Base-by-base conservation (phyloP, 2,888 invertebrate species). In the Nasonia oneida region DNA sequence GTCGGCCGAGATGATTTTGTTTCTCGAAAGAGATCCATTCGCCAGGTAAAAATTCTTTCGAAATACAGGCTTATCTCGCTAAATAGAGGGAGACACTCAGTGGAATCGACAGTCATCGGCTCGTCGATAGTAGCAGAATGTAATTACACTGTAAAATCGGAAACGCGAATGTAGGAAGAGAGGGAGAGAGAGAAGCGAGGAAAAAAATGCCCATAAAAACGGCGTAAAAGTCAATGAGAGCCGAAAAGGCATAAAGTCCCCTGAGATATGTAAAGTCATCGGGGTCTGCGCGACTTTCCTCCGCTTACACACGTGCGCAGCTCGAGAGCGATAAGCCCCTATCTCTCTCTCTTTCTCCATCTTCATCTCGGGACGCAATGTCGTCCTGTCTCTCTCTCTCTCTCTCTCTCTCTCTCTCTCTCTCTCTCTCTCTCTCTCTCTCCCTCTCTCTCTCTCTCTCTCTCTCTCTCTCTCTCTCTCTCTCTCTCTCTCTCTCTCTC, bases 141-240 rank as follows among this genome's bases (percentile, higher is more conserved):
- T 84, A 84, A 86, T 86, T 86, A 84, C 78, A 76, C 81, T 82
- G 79, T 82, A 82, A 87, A 82, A 87, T 87, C 53, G 79, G 71
- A 87, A 84, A 84, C 42, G 77, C 81, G 84, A 78, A 86, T n/a
- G 74, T 14, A 18, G 39, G 6, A 18, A 42, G 74, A n/a, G 37
- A 39, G 39, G 6, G 29, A 33, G 50, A 15, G 33, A 29, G 4
- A 50, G 33, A 53, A 57, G 37, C 18, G n/a, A 47, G 67, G 73
- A 50, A 57, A 81, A 85, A 85, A 85, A 74, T 37, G 29, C 70
- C 71, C 73, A 80, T 87, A 87, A 87, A 87, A 85, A 74, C 53
- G 87, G 77, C 82, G 77, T 85, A 87, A 87, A 87, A 85, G 87
- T 87, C 87, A 85, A 83, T 80, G 67, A 82, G 87, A 37, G 80